Base-by-base conservation (phyloP, 2,113 vertebrate genomes). In the Prochilodus magdalenae region DNA sequence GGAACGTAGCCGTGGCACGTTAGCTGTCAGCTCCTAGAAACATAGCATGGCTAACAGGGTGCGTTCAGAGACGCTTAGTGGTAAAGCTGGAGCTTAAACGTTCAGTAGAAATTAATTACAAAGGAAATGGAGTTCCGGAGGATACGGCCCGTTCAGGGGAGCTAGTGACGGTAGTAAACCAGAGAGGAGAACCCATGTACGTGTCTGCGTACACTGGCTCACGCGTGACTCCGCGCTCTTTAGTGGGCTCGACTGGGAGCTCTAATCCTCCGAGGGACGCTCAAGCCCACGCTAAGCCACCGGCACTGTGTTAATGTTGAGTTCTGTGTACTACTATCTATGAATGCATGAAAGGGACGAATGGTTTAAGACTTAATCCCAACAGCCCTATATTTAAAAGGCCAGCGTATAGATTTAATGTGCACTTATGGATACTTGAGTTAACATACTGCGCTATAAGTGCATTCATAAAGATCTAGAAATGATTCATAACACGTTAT, bases 1-100 rank as follows among this genome's bases (percentile, higher is more conserved):
- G 53, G 86, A 87, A 91, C 79, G 89, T 89, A 89, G 92, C 90
- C 88, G 90, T 90, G 88, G 79, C 27, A 75, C 85, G 82, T 89
- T 60, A 91, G 85, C 67, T 71, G 69, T 71, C 53, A 77, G 60
- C 60, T 81, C 81, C 85, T 75, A 81, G 83, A 83, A 78, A 85
- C 86, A 33, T 62, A 57, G 44, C 73, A 79, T 73, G 77, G 29
- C 72, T 86, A 83, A 20, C 16, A 59, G 3, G 1, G 12, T n/a
- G 62, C 33, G 20, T 33, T 84, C 66, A 22, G 67, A 77, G 75
- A 51, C 72, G 24, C 57, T 33, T 78, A 62, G 18, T 77, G 74
- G 62, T 86, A 83, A 77, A 69, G 49, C 60, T 81, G 60, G 59
- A 80, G 83, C 63, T 55, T 81, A 75, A 86, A 73, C 70, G 76